Base-by-base conservation (phyloP, 2,888 invertebrate genomes). In the Pachydiplax longipennis region DNA sequence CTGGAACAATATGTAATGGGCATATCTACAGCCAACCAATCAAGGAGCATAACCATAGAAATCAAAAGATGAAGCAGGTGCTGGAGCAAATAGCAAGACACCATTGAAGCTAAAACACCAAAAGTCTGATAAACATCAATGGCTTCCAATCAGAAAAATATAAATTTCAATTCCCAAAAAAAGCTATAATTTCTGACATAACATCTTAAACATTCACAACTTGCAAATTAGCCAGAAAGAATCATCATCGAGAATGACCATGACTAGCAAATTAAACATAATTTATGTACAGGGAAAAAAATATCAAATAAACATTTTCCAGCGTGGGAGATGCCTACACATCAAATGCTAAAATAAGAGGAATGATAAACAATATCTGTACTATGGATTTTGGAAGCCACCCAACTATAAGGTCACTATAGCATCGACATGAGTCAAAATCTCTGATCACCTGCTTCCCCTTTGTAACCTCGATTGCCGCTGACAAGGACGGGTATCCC, bases 381-480 rank as follows among this genome's bases (percentile, higher is more conserved):
- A 8, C 73, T 25, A 73, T 22, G 22, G 5, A 87, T 58, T 87
- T 87, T 87, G 87, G 65, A 22, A 87, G 61, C 87, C 61, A 65
- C n/a, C 22, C 25, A 40, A 37, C 37, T 87, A 48, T 10, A 35
- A 37, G 87, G 37, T 53, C 37, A 53, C 61, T 61, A 61, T 61
- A 87, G 31, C n/a, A 61, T 61, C 58, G 61, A 37, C 87, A 58
- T 37, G 58, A 61, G 18, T 37, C 65, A 61, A 87, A 87, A 87
- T 87, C 58, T 87, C 87, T 37, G 87, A 61, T 87, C 87, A 87
- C 87, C 87, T 87, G 87, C 87, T 87, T 87, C 87, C 61, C 87
- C 87, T n/a, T 58, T 37, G 87, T 61, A 87, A 61, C 87, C 87
- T 35, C 87, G 87, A 87, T 58, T 61, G 61, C 61, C 61, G 40